Evolutionary conservation across 2,113 vertebrate genomes (phyloP).

Genomic region (Ahaetulla prasina): DNA sequence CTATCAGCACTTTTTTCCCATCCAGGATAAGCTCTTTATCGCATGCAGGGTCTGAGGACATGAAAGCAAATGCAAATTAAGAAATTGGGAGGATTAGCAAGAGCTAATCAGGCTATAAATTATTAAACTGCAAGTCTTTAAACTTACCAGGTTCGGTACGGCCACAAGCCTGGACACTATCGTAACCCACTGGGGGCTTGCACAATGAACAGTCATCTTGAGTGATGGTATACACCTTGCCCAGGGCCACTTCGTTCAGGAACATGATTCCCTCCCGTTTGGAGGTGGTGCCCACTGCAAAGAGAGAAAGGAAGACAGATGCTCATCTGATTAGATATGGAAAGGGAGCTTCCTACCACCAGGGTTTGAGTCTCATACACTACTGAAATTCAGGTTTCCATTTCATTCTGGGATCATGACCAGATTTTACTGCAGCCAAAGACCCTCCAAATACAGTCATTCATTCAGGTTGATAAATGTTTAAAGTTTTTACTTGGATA

Average conservation of each 20-base stretch:
- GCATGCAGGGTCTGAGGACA: conserved; percentile 72
- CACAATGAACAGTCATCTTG: conserved; percentile 54
- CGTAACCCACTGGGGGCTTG: conserved; percentile 68
- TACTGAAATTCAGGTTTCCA: neutral
- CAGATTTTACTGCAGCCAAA: neutral
- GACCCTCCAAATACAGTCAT: neutral
- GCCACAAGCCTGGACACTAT: conserved; percentile 84
- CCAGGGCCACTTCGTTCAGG: conserved; percentile 85
- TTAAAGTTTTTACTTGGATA: neutral
- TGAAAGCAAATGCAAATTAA: neutral
- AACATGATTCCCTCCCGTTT: conserved; percentile 84
- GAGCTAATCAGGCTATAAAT: neutral
- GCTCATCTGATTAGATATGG: neutral
- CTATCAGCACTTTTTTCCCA: conserved; percentile 76
- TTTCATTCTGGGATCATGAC: neutral
- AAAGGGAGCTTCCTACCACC: neutral
- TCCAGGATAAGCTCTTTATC: conserved; percentile 76
- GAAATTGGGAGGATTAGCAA: neutral
- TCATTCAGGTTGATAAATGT: neutral
- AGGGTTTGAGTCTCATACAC: neutral
- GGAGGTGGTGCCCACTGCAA: conserved; percentile 64
- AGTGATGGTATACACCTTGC: conserved; percentile 76
- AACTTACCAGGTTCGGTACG: conserved; percentile 78
- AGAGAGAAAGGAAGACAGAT: conserved; percentile 3
- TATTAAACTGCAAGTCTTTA: neutral